These are phyloP conservation scores for Pseudoips prasinana DNA, from an alignment of 2,888 invertebrate species.

Conservation along the genomic window DNA sequence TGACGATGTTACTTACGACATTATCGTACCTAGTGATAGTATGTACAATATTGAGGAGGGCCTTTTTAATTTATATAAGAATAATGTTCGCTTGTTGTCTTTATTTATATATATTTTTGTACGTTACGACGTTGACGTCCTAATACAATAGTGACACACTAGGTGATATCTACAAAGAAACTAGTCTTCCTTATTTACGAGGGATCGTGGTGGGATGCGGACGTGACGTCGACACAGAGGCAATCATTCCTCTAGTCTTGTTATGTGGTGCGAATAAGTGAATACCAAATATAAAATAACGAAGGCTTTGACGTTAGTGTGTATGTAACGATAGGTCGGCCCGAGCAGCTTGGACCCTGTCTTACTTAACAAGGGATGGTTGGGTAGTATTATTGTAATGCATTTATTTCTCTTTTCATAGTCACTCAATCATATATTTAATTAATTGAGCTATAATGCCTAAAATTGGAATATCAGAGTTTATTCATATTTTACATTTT, in stretches of 20 bases:
- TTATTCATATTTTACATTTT: slow-evolving; percentile 82
- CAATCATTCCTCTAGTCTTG: slow-evolving; percentile 81
- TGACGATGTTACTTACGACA: slow-evolving; percentile 47
- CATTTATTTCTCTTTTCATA: slow-evolving; percentile 81
- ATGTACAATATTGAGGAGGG: slow-evolving; percentile 68
- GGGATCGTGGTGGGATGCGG: slow-evolving; percentile 42
- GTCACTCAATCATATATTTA: slow-evolving; percentile 80
- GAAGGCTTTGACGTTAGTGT: slow-evolving; percentile 72
- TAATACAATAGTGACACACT: slow-evolving; percentile 66
- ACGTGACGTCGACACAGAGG: slow-evolving; percentile 66
- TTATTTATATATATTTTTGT: slow-evolving; percentile 74
- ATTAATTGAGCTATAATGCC: slow-evolving; percentile 81
- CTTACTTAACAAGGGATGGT: slow-evolving; percentile 64
- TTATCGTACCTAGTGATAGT: slow-evolving; percentile 59
- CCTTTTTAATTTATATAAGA: slow-evolving; percentile 75
- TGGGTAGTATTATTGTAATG: slow-evolving; percentile 79
- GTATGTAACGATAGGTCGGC: slow-evolving; percentile 59
- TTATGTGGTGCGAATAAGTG: slow-evolving; percentile 77
- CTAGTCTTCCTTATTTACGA: slow-evolving; percentile 79
- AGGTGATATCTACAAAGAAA: slow-evolving; percentile 79
- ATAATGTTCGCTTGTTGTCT: slow-evolving; percentile 74
- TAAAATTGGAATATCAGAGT: slow-evolving; percentile 82
- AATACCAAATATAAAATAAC: slow-evolving; percentile 78
- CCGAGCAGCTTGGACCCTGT: slow-evolving; percentile 76
- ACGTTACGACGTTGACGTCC: slow-evolving; percentile 61